Evolutionary conservation across 2,797 vertebrate genomes (phyloP).

Genomic region (Bradypodion pumilum): DNA sequence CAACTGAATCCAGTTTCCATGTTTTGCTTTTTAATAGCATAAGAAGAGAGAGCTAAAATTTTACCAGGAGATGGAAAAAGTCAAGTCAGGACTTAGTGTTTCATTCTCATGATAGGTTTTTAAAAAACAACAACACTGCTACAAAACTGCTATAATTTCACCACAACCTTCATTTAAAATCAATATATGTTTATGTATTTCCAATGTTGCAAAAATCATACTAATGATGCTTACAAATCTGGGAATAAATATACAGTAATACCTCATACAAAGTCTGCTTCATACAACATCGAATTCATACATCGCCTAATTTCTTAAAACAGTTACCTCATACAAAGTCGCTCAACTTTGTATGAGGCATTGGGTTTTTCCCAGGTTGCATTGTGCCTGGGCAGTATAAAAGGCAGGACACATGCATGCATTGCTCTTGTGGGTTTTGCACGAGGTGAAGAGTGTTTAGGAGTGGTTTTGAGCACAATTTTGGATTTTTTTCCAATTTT

Average conservation of each 20-base stretch:
- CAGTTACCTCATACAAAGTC: too few relatives aligned
- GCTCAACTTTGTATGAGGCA: too few relatives aligned
- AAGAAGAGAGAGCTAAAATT: conserved; percentile 1
- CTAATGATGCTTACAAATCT: neutral
- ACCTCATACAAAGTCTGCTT: too few relatives aligned
- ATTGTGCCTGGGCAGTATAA: too few relatives aligned
- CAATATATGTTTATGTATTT: neutral
- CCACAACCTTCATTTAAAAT: neutral
- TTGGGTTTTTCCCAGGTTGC: too few relatives aligned
- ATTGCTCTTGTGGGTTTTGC: too few relatives aligned
- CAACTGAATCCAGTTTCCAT: neutral
- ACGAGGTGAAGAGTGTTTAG: too few relatives aligned
- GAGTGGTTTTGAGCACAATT: too few relatives aligned
- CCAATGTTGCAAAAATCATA: neutral
- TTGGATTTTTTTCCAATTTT: too few relatives aligned
- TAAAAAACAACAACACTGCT: neutral
- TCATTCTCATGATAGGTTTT: neutral
- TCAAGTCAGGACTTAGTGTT: neutral
- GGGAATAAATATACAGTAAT: conserved; percentile 23
- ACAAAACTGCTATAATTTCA: neutral
- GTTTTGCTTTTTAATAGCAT: neutral
- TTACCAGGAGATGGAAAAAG: neutral
- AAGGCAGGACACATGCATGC: too few relatives aligned
- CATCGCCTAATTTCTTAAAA: too few relatives aligned
- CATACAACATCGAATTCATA: too few relatives aligned